Base-by-base conservation (phyloP, 2,113 vertebrate genomes). In the Elaphurus davidianus region DNA sequence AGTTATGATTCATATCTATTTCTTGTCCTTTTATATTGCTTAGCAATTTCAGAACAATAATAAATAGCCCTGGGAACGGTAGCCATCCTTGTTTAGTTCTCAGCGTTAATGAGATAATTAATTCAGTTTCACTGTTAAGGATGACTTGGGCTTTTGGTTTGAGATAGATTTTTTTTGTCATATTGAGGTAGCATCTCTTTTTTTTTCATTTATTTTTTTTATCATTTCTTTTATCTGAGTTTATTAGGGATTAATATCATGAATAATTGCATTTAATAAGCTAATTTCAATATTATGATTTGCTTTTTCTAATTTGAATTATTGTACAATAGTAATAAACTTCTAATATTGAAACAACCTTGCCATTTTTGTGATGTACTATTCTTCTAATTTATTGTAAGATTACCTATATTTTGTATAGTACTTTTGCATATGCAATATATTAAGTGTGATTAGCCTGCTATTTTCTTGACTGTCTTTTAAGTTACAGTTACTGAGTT, bases 181-280 rank as follows among this genome's bases (percentile, higher is more conserved):
- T 76, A 59, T 83, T 87, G 59, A 96, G 62, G 40, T 27, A 36
- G 86, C 28, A 82, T 64, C 59, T 96, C 79, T 92, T 89, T 91
- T 54, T 50, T 50, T 50, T 50, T 1, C 1, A 50, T 14, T 50
- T 50, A 50, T 50, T 50, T 92, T 92, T 91, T 91, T 54, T 27
- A 36, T 89, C 28, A 82, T 74, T 54, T 96, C 79, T 92, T 89
- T 19, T 45, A 88, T 90, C 43, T 88, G 54, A 92, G 30, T 92
- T 93, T 94, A 93, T 89, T 78, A 90, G 30, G 43, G 54, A 74
- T 91, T 59, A 76, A 76, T 74, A 60, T 93, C n/a, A 74, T 10
- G 43, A 81, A 92, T 85, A 94, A 84, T 50, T 96, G 43, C n/a
- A 93, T 60, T 74, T 91, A 90, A 57, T 90, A 96, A 50, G 84